phyloP scores from a whole-genome alignment of 1,140 invertebrate species.

The Lanistes nyassanus region DNA sequence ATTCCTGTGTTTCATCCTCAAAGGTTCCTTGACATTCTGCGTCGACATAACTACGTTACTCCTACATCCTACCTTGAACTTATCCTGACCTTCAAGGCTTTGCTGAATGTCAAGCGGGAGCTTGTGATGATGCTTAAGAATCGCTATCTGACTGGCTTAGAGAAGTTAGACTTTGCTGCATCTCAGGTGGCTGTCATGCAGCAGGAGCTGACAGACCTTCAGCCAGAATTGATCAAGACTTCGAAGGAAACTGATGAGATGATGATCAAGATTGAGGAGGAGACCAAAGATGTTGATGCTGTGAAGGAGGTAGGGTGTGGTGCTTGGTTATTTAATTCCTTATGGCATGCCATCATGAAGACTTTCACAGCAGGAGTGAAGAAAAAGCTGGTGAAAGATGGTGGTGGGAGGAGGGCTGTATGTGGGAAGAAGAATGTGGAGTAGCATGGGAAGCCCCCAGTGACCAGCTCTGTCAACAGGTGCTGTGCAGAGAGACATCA shows the following conservation, averaged over 20 bases:
- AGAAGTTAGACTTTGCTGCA: conserved; percentile 68
- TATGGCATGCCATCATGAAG: no score
- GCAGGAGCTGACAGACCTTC: conserved; percentile 84
- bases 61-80: conserved; percentile 68
- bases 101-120: conserved; percentile 60
- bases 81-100: conserved; percentile 65
- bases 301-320: conserved; percentile 82
- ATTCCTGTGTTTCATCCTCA: conserved; percentile 29
- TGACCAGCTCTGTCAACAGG: no score
- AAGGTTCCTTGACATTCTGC: conserved; percentile 78
- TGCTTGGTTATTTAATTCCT: no score
- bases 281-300: conserved; percentile 92
- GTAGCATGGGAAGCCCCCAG: no score
- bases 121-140: conserved; percentile 82
- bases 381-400: no score
- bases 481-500: no score
- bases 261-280: conserved; percentile 85
- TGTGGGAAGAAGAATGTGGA: no score
- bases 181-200: conserved; percentile 75
- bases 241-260: conserved; percentile 84
- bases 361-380: no score
- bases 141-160: conserved; percentile 69
- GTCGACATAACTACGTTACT: conserved; percentile 67
- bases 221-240: conserved; percentile 89
- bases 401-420: no score